A percentile compares a stretch with the other conserved stretches of the same genome.
phyloP scores from a whole-genome alignment of 2,888 invertebrate genomes.

The Panopea generosa region DNA sequence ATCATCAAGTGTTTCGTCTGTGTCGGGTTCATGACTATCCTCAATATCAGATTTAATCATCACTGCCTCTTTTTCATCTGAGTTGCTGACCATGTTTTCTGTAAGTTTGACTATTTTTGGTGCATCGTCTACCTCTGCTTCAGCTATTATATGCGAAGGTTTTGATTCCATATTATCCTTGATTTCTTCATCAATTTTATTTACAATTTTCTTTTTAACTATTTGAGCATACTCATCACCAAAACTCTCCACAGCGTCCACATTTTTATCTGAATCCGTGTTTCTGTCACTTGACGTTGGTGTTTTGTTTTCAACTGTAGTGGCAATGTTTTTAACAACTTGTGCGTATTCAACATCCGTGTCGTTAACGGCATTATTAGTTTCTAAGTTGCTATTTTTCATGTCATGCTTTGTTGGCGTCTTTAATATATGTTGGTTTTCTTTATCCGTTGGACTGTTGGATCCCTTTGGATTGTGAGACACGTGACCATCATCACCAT shows the following conservation, averaged over 20 bases:
- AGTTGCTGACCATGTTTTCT: too few relatives aligned
- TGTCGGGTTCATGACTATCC: too few relatives aligned
- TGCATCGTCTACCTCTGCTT: neutral
- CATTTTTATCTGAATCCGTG: neutral
- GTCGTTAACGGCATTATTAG: too few relatives aligned
- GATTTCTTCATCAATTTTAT: neutral
- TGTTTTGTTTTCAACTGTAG: neutral
- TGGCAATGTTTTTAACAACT: neutral
- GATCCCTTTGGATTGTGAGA: slow-evolving; percentile 31
- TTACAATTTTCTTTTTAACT: slow-evolving; percentile 5
- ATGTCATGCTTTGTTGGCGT: neutral
- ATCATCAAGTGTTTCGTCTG: too few relatives aligned
- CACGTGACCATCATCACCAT: slow-evolving; percentile 47
- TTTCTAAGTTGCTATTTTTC: too few relatives aligned
- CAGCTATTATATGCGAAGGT: neutral
- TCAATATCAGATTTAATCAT: too few relatives aligned
- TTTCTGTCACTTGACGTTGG: neutral
- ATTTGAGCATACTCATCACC: slow-evolving; percentile 40
- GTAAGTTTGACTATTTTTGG: neutral
- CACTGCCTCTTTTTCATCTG: too few relatives aligned
- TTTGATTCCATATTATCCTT: too few relatives aligned
- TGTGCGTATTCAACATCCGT: neutral
- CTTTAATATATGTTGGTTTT: neutral
- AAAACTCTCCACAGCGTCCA: neutral
- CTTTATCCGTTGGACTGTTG: neutral